A percentile compares a stretch with the other conserved stretches of the same genome.
These are phyloP conservation scores for Sitta europaea DNA, from an alignment of 2,113 vertebrate genomes.

Conservation along the genomic window DNA sequence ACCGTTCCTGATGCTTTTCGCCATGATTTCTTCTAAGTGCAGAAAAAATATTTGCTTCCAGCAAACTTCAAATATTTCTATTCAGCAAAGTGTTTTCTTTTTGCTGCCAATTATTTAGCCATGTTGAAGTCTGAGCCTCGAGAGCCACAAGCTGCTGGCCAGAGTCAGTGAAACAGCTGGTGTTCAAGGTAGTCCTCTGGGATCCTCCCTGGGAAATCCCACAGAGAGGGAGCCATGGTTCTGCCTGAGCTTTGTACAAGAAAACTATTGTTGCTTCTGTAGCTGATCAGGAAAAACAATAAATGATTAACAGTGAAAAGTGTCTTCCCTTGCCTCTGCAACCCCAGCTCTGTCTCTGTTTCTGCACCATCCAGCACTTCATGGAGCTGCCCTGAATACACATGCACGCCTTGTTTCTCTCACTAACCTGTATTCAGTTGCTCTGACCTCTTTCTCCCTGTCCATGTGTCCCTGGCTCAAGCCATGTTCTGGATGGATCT, in stretches of 20 bases:
- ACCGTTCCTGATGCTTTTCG: background rate
- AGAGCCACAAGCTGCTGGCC: background rate
- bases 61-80: background rate
- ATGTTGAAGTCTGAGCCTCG: background rate
- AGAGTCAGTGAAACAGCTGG: background rate
- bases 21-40: background rate
- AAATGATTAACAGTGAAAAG: background rate
- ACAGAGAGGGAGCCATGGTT: accelerated
- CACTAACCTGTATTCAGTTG: background rate
- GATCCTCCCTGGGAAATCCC: background rate
- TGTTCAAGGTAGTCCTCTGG: background rate
- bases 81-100: background rate
- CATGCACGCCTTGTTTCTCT: accelerated
- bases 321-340: background rate
- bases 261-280: background rate
- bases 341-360: background rate
- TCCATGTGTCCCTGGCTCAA: accelerated
- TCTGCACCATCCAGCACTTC: background rate
- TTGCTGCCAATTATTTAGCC: background rate
- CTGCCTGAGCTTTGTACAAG: background rate
- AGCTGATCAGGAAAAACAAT: background rate
- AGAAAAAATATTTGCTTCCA: background rate
- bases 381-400: background rate
- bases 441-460: background rate
- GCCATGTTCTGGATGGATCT: background rate